A percentile compares a stretch with the other conserved stretches of the same genome.
These are phyloP conservation scores for Ptiloglossa arizonensis DNA, from an alignment of 1,140 invertebrate genomes.

Conservation along the genomic window DNA sequence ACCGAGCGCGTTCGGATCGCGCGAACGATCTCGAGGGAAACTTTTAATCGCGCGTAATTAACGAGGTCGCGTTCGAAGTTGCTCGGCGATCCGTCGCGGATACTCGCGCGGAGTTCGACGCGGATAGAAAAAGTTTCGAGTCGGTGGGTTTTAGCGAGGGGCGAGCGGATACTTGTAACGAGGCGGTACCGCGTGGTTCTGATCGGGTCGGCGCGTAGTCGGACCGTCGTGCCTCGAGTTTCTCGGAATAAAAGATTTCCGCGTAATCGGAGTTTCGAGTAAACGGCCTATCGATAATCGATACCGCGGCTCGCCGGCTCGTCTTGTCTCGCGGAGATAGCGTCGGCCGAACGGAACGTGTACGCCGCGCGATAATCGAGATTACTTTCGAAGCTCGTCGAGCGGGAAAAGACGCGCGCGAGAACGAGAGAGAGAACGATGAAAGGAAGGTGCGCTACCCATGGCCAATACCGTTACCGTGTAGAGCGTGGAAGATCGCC, in stretches of 20 bases:
- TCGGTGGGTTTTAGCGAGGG: too few species aligned
- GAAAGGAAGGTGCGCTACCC: slow-evolving; percentile 4
- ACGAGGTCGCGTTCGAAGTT: too few species aligned
- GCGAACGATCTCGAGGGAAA: too few species aligned
- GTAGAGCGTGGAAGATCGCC: slow-evolving; percentile 34
- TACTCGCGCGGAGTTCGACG: too few species aligned
- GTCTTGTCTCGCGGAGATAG: slow-evolving; percentile 14
- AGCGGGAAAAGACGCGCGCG: not conserved
- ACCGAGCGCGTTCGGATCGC: too few species aligned
- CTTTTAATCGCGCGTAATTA: too few species aligned
- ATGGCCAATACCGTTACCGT: slow-evolving; percentile 54
- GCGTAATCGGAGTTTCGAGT: not conserved
- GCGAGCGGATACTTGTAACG: too few species aligned
- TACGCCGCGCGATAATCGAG: slow-evolving; percentile 20
- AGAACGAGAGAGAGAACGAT: not conserved
- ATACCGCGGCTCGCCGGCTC: not conserved
- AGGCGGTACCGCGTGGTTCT: too few species aligned
- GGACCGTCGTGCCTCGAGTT: too few species aligned
- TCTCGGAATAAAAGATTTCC: slow-evolving; percentile 44
- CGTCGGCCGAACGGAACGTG: not conserved
- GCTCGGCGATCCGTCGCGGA: too few species aligned
- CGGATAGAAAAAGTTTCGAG: too few species aligned
- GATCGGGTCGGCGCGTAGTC: too few species aligned
- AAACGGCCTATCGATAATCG: slow-evolving; percentile 2
- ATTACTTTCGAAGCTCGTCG: not conserved